A percentile compares a stretch with the other conserved stretches of the same genome.
These are phyloP conservation scores for Cotesia vestalis DNA, from an alignment of 1,140 invertebrate species.

Conservation along the genomic window DNA sequence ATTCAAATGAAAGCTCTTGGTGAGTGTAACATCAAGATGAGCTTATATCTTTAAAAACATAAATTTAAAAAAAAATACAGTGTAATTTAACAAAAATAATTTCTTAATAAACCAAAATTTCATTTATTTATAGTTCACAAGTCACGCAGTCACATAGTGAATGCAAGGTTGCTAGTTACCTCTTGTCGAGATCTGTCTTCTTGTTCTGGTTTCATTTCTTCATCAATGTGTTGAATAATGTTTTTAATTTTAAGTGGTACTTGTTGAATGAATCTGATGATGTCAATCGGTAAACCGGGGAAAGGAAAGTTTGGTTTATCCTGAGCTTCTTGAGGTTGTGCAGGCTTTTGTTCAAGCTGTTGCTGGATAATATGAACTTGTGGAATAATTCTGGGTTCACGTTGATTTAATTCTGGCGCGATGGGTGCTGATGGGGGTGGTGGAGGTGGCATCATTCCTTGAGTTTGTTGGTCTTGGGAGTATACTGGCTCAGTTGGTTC, in stretches of 20 bases:
- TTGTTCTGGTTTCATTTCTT: constrained; percentile 50
- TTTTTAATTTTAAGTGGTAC: constrained; percentile 60
- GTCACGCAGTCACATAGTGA: not conserved
- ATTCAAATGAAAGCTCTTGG: no score
- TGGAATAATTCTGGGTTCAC: constrained; percentile 47
- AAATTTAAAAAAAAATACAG: no score
- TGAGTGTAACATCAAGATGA: no score
- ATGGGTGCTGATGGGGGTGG: constrained; percentile 41
- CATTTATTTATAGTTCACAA: no score
- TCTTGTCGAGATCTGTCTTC: constrained; percentile 57
- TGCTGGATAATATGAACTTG: constrained; percentile 50
- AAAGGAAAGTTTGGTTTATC: constrained; percentile 53
- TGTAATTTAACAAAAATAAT: no score
- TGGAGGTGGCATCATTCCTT: constrained; percentile 54
- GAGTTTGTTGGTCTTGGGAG: constrained; percentile 47
- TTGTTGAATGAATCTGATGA: constrained; percentile 57
- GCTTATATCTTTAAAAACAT: no score
- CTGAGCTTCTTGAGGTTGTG: constrained; percentile 42
- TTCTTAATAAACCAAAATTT: no score
- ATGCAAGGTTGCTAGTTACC: constrained; percentile 39
- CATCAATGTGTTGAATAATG: constrained; percentile 59
- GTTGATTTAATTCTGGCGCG: constrained; percentile 36
- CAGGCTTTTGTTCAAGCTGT: constrained; percentile 49
- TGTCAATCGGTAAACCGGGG: constrained; percentile 57
- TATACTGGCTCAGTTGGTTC: constrained; percentile 40